Percentiles rank a stretch among this genome's conserved stretches.
phyloP scores from a whole-genome alignment of 1,140 invertebrate genomes.

The Brachionus rotundiformis region DNA sequence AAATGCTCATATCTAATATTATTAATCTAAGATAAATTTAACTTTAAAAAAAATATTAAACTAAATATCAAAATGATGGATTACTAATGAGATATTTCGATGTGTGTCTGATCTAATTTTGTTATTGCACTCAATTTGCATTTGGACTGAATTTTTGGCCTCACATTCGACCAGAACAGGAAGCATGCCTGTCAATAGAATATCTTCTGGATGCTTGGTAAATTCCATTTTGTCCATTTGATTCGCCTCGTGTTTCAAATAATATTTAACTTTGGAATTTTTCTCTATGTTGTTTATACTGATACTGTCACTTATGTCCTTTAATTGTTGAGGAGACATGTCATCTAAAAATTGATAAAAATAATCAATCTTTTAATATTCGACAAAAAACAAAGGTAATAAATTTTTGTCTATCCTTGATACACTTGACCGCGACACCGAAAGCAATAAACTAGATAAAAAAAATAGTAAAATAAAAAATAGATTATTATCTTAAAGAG shows the following conservation, averaged over 20 bases:
- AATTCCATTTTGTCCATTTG: slow-evolving; percentile 21
- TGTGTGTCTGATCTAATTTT: not conserved
- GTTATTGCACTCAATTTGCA: slow-evolving; percentile 18
- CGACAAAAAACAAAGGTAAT: not conserved
- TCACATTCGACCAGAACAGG: slow-evolving; percentile 40
- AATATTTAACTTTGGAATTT: slow-evolving; percentile 32
- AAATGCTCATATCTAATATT: slow-evolving; percentile 22
- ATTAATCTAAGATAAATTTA: not conserved
- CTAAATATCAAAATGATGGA: too few species aligned
- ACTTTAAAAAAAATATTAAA: not conserved
- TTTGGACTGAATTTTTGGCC: slow-evolving; percentile 17
- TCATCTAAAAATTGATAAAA: slow-evolving; percentile 27
- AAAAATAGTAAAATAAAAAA: not conserved
- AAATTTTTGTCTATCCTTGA: not conserved
- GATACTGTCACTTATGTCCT: not conserved
- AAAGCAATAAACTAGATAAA: slow-evolving; percentile 14
- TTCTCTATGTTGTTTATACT: slow-evolving; percentile 6
- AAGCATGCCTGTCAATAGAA: slow-evolving; percentile 12
- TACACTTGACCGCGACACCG: slow-evolving; percentile 8
- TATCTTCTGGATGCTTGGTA: slow-evolving; percentile 19
- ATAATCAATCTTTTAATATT: slow-evolving; percentile 27
- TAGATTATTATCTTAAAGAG: not conserved
- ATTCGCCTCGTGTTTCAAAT: not conserved
- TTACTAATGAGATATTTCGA: not conserved
- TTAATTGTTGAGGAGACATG: slow-evolving; percentile 10